Percentiles rank a stretch among this genome's conserved stretches.
phyloP scores from a whole-genome alignment of 2,797 vertebrate species.

The Chloroceryle inda region DNA sequence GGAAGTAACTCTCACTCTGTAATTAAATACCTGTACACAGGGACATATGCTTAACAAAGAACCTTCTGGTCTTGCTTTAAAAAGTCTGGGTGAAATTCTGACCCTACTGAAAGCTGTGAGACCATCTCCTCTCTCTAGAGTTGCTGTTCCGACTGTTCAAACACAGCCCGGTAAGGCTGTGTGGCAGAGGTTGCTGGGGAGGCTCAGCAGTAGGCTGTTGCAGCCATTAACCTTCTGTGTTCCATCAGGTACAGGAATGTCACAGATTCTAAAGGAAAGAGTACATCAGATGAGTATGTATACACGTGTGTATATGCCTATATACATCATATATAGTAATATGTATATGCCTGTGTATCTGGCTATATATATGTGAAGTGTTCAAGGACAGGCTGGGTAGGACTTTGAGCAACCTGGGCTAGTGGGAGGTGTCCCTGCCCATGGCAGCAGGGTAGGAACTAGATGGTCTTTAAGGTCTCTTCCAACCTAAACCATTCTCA shows the following conservation, averaged over 20 bases:
- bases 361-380: fast-evolving
- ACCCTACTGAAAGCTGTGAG: not conserved
- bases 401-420: not conserved
- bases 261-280: not conserved
- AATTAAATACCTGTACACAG: not conserved
- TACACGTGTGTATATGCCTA: not conserved
- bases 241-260: not conserved
- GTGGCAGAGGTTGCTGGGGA: not conserved
- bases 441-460: not conserved
- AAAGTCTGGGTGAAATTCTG: not conserved
- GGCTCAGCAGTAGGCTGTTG: not conserved
- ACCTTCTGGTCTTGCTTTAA: not conserved
- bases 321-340: not conserved
- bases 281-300: not conserved
- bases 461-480: not conserved
- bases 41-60: not conserved
- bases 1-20: not conserved
- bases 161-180: not conserved
- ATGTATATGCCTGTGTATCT: not conserved
- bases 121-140: fast-evolving
- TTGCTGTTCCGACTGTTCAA: not conserved
- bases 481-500: not conserved
- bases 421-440: not conserved
- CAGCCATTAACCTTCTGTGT: not conserved
- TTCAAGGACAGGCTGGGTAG: not conserved